These are phyloP conservation scores for Atrina japonica DNA, from an alignment of 2,888 invertebrate species.

Conservation along the genomic window DNA sequence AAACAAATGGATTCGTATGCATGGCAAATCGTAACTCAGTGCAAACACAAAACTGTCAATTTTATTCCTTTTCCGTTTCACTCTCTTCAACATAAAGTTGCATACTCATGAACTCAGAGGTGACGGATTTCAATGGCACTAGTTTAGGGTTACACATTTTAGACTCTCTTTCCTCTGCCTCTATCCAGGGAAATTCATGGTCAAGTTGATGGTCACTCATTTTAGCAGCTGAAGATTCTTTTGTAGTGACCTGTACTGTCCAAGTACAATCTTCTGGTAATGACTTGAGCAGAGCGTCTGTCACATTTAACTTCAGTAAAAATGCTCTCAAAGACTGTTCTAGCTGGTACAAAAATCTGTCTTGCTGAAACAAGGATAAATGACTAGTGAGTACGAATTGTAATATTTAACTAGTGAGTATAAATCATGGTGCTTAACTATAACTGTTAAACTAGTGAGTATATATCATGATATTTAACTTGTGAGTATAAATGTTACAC, in stretches of 20 bases:
- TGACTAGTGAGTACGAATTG: too few species aligned
- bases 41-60: too few species aligned
- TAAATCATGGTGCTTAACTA: too few species aligned
- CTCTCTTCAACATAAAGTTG: slow-evolving; percentile 69
- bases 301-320: slow-evolving; percentile 71
- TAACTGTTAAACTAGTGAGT: too few species aligned
- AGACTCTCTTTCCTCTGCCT: slow-evolving; percentile 69
- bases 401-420: too few species aligned
- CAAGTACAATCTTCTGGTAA: slow-evolving; percentile 71
- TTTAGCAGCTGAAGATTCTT: slow-evolving; percentile 66
- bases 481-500: too few species aligned
- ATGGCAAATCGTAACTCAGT: too few species aligned
- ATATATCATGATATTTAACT: too few species aligned
- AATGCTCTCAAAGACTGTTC: slow-evolving; percentile 74
- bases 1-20: too few species aligned
- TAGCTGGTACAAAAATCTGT: slow-evolving; percentile 63
- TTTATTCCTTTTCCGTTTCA: slow-evolving; percentile 6
- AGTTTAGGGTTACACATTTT: slow-evolving; percentile 61
- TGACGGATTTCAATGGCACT: slow-evolving; percentile 69
- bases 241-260: slow-evolving; percentile 73
- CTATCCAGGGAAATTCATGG: slow-evolving; percentile 72
- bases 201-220: slow-evolving; percentile 60
- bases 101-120: slow-evolving; percentile 62
- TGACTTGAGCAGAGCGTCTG: slow-evolving; percentile 68
- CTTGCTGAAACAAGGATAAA: slow-evolving; percentile 38